Evolutionary conservation across 2,113 vertebrate genomes (phyloP).

Genomic region (Oenanthe oenanthe): DNA sequence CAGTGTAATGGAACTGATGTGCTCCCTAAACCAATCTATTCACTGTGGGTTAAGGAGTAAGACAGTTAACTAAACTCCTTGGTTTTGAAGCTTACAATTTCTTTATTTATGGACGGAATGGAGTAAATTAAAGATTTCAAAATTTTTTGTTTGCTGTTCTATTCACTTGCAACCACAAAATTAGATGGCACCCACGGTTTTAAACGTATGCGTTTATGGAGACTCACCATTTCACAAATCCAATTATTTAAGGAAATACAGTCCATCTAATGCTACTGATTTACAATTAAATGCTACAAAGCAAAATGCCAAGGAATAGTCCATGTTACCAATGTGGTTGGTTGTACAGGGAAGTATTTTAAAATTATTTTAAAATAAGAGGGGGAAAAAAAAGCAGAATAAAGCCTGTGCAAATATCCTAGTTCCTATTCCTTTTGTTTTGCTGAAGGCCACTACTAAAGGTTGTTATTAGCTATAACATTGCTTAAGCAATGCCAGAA

Average conservation of each 20-base stretch:
- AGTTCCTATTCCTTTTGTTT: constrained; percentile 20
- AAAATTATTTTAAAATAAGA: not conserved
- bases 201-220: not conserved
- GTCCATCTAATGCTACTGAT: not conserved
- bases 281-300: not conserved
- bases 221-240: not conserved
- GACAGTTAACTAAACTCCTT: not conserved
- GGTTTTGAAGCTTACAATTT: not conserved
- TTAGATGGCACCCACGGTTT: not conserved
- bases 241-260: not conserved
- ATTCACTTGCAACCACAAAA: constrained; percentile 11
- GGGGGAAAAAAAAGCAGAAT: not conserved
- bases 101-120: not conserved
- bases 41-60: not conserved
- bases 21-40: not conserved
- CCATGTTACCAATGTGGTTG: not conserved
- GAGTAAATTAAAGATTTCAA: constrained; percentile 18
- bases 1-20: not conserved
- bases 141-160: not conserved
- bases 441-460: constrained; percentile 31
- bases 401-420: constrained; percentile 2
- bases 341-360: not conserved
- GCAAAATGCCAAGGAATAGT: not conserved
- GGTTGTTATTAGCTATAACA: constrained; percentile 1
- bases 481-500: not conserved